phyloP scores from a whole-genome alignment of 2,888 invertebrate genomes.

The Sylvicola cinctus region DNA sequence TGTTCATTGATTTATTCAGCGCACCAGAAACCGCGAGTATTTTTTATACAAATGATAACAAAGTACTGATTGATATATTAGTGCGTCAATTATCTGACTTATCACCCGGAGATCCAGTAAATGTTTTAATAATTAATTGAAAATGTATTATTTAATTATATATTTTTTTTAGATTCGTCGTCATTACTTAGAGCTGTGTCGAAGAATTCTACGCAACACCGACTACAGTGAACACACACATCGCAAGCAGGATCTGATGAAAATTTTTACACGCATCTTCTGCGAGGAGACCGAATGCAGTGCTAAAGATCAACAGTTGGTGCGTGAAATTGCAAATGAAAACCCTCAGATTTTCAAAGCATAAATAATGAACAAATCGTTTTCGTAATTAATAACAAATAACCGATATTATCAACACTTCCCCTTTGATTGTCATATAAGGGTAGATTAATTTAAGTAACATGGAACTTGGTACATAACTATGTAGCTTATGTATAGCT shows the following conservation, averaged over 20 bases:
- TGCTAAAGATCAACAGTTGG: conserved; percentile 52
- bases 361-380: conserved; percentile 16
- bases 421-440: too few species aligned
- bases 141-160: conserved; percentile 4
- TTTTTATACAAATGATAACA: conserved; percentile 88
- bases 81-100: conserved; percentile 78
- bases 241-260: conserved; percentile 57
- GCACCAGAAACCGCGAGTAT: conserved; percentile 58
- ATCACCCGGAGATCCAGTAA: conserved; percentile 66
- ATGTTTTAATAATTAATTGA: conserved; percentile 7
- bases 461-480: too few species aligned
- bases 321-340: conserved; percentile 64
- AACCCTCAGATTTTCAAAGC: conserved; percentile 60
- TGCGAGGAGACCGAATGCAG: conserved; percentile 61
- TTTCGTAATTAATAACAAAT: too few species aligned
- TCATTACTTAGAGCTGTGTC: conserved; percentile 58
- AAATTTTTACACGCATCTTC: conserved; percentile 71
- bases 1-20: conserved; percentile 71
- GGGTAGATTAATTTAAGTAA: too few species aligned
- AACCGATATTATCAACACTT: too few species aligned
- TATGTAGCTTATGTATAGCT: too few species aligned
- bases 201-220: conserved; percentile 61
- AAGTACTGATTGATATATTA: conserved; percentile 84
- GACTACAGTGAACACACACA: conserved; percentile 63
- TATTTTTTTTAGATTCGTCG: conserved; percentile 37